Conservation (phyloP, 2,797 vertebrate species). For the Megalops cyprinoides region DNA sequence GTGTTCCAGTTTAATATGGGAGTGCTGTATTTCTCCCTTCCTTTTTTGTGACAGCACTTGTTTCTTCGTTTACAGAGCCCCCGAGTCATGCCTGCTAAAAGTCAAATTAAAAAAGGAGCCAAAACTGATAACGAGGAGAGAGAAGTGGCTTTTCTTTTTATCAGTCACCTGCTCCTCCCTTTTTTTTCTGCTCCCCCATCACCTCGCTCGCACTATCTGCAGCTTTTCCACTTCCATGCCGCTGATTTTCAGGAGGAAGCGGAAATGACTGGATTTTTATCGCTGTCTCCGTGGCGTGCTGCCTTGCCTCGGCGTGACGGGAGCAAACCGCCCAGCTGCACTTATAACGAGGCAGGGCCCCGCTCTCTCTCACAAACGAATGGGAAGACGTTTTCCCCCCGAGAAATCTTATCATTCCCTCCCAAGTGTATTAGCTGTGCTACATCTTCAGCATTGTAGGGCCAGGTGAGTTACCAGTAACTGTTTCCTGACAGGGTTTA, state of each 20-base stretch:
- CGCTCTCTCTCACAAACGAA: neutral
- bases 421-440: neutral
- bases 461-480: neutral
- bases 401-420: neutral
- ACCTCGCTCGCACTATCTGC: neutral
- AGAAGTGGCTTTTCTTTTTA: slow-evolving; percentile 11
- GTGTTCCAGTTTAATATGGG: neutral
- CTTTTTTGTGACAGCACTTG: neutral
- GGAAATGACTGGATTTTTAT: slow-evolving; percentile 1
- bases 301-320: neutral
- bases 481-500: neutral
- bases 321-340: neutral
- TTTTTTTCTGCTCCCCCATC: neutral
- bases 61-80: neutral
- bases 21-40: neutral
- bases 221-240: neutral
- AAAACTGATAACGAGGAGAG: neutral
- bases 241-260: neutral
- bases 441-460: neutral
- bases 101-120: slow-evolving; percentile 1
- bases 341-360: neutral
- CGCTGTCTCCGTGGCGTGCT: neutral
- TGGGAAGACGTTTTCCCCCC: neutral
- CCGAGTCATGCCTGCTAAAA: slow-evolving; percentile 3
- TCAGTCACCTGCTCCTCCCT: neutral